A percentile compares a stretch with the other conserved stretches of the same genome.
These are phyloP conservation scores for Climacteris rufus DNA, from an alignment of 2,113 vertebrate genomes.

Conservation along the genomic window DNA sequence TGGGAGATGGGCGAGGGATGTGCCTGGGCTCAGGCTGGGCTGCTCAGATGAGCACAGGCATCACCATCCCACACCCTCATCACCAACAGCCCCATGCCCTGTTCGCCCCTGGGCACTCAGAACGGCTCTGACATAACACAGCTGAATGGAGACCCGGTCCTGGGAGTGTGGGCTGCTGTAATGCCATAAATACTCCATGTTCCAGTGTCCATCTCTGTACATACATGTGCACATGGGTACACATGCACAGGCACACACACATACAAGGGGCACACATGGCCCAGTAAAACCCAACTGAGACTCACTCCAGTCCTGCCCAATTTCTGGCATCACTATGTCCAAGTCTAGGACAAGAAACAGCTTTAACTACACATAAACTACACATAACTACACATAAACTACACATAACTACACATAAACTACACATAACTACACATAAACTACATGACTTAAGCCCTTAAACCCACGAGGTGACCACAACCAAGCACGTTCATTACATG, in stretches of 20 bases:
- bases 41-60: rapidly evolving
- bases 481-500: rapidly evolving
- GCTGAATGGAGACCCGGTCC: background rate
- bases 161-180: background rate
- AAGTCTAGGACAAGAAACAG: background rate
- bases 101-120: rapidly evolving
- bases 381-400: too few relatives aligned
- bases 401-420: too few relatives aligned
- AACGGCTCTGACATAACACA: background rate
- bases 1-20: background rate
- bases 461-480: background rate
- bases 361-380: too few relatives aligned
- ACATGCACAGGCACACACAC: rapidly evolving
- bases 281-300: background rate
- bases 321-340: rapidly evolving
- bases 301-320: background rate
- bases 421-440: too few relatives aligned
- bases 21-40: background rate
- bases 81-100: background rate
- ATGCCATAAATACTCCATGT: background rate
- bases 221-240: background rate
- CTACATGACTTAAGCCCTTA: background rate
- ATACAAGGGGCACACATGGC: rapidly evolving
- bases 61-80: background rate
- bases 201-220: too few relatives aligned